Evolutionary conservation across 1,140 invertebrate genomes (phyloP), one percentile per base, ranked within the genome.

Genomic region (Drosophila novamexicana): DNA sequence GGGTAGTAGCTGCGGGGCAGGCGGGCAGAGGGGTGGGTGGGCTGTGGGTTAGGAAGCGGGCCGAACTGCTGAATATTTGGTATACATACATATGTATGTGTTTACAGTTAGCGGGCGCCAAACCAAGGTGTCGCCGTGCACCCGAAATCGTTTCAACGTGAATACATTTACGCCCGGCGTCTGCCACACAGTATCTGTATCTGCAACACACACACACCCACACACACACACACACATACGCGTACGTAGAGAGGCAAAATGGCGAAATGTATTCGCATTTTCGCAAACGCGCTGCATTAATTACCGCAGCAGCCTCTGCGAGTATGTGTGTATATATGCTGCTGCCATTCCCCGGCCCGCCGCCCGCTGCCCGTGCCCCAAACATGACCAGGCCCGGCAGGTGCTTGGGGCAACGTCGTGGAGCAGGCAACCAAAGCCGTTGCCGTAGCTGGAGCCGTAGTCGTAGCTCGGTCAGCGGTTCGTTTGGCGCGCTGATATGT

Each of bases 271-370:
- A 88, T 88, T 88, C 84, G 84, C 83, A 89, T 88, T 89, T 89
- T 88, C 84, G 77, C 84, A 82, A 88, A 88, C 83, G 84, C 84
- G 84, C 84, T 89, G 83, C 83, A 88, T 88, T 88, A 88, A 88
- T 88, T 88, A 88, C 79, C 83, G 83, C 84, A 89, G 84, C 83
- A 89, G 83, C 69, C 77, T 83, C 79, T 65, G 58, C 66, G 42
- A 52, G 39, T 58, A 63, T 63, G 62, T 70, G 61, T 40, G 63
- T 52, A 39, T 64, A 57, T 77, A 56, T 59, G 62, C 22, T 29
- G 22, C 22, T 4, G 3, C 22, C 42, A 8, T 7, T 7, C 2
- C 64, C 29, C 29, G 37, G 37, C 18, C 29, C n/a, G 14, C 14
- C 44, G 9, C 39, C 1, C 14, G 16, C 42, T 16, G 6, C 12